Evolutionary conservation across 2,113 vertebrate species (phyloP).

Genomic region (Morone saxatilis): DNA sequence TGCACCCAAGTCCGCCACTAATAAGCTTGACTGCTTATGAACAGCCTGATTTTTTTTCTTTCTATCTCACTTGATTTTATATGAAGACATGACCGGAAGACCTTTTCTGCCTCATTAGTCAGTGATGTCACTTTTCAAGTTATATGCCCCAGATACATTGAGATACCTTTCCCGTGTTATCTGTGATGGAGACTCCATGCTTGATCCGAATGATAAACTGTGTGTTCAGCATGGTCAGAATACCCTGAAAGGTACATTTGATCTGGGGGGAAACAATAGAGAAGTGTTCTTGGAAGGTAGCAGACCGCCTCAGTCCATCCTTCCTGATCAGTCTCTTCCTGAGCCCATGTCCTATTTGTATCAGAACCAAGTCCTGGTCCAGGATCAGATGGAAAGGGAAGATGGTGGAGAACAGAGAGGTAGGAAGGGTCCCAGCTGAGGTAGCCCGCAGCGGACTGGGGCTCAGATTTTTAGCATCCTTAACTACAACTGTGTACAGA

Average conservation of each 20-base stretch:
- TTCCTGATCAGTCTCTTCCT: conserved; percentile 90
- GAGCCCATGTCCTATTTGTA: conserved; percentile 95
- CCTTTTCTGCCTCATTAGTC: conserved; percentile 48
- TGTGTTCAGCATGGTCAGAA: conserved; percentile 97
- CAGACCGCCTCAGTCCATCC: conserved; percentile 88
- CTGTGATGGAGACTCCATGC: conserved; percentile 84
- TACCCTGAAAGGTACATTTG: conserved; percentile 92
- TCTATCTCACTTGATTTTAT: conserved; percentile 3
- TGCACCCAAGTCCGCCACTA: conserved; percentile 48
- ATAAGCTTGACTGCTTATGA: conserved; percentile 50
- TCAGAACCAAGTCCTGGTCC: conserved; percentile 92
- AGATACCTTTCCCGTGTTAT: conserved; percentile 91
- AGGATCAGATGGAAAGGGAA: conserved; percentile 98
- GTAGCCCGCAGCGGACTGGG: conserved; percentile 91
- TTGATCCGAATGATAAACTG: conserved; percentile 94
- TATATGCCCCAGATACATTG: neutral
- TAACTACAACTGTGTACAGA: conserved; percentile 91
- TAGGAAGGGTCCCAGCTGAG: conserved; percentile 92
- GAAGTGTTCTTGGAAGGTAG: conserved; percentile 92
- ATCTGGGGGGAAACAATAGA: conserved; percentile 92
- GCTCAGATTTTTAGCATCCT: conserved; percentile 87
- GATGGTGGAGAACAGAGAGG: conserved; percentile 93
- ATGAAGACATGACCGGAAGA: conserved; percentile 29
- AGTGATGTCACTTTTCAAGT: conserved; percentile 33
- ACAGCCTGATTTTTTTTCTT: conserved; percentile 2